These are phyloP conservation scores for Drosophila birchii DNA, from an alignment of 2,888 invertebrate species.

Conservation along the genomic window DNA sequence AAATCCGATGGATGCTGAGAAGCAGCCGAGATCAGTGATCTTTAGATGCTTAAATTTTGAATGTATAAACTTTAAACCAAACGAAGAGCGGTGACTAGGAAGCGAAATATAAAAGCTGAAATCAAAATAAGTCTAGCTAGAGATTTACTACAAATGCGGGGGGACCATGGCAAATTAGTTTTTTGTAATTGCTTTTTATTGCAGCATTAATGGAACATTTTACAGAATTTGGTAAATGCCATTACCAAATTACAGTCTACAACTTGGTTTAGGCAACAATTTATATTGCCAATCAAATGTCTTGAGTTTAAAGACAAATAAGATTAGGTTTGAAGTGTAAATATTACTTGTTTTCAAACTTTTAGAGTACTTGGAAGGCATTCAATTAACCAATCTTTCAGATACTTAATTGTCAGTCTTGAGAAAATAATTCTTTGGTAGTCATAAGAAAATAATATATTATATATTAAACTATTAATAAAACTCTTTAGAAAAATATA, in stretches of 20 bases:
- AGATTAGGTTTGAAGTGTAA: not conserved
- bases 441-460: not conserved
- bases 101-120: not conserved
- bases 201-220: slow-evolving; percentile 1
- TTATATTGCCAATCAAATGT: not conserved
- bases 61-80: slow-evolving; percentile 10
- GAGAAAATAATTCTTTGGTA: not conserved
- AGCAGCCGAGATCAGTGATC: slow-evolving; percentile 36
- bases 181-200: slow-evolving; percentile 1
- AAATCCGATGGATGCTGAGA: slow-evolving; percentile 36
- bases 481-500: not conserved
- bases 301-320: not conserved
- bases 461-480: not conserved
- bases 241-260: no score
- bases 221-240: not conserved
- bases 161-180: slow-evolving; percentile 8
- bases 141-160: not conserved
- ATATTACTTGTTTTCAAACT: not conserved
- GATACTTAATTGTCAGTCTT: slow-evolving; percentile 12
- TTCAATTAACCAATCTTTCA: slow-evolving; percentile 9
- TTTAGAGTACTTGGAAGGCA: not conserved
- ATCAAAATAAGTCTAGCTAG: not conserved
- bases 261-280: not conserved
- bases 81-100: slow-evolving; percentile 4
- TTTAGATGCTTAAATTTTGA: slow-evolving; percentile 31